Percentiles rank a stretch among this genome's conserved stretches.
These are phyloP conservation scores for Callocephalon fimbriatum DNA, from an alignment of 2,113 vertebrate species.

Conservation along the genomic window DNA sequence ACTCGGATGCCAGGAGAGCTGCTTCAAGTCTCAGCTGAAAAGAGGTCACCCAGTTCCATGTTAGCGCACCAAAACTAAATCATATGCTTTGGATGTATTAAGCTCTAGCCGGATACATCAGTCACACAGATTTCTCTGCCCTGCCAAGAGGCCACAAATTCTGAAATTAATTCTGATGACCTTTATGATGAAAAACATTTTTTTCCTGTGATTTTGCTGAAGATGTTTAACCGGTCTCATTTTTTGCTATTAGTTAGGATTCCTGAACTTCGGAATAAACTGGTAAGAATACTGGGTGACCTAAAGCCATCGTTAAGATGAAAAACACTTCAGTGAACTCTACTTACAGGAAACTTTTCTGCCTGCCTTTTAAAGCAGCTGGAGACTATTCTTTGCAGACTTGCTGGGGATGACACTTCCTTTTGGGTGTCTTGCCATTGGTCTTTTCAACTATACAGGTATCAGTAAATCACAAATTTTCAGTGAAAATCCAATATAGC, in stretches of 20 bases:
- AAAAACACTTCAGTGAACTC: background rate
- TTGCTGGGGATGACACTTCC: background rate
- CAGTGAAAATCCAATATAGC: background rate
- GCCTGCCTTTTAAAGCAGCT: background rate
- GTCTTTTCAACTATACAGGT: background rate
- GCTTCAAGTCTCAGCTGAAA: background rate
- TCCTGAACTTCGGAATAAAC: background rate
- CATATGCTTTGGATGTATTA: background rate
- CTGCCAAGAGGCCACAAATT: background rate
- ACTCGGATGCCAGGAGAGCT: background rate
- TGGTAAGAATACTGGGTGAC: background rate
- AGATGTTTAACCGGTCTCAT: background rate
- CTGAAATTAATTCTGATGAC: background rate
- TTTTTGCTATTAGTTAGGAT: background rate
- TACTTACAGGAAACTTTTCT: background rate
- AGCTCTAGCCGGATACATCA: background rate
- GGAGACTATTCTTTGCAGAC: background rate
- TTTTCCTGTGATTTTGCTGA: background rate
- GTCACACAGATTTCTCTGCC: rapidly evolving
- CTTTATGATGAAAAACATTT: background rate
- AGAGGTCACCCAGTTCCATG: background rate
- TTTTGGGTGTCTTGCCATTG: background rate
- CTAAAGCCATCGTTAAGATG: background rate
- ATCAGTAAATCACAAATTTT: background rate
- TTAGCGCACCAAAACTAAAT: background rate